Conservation (phyloP, 1,140 invertebrate genomes). For the Calephelis nemesis region DNA sequence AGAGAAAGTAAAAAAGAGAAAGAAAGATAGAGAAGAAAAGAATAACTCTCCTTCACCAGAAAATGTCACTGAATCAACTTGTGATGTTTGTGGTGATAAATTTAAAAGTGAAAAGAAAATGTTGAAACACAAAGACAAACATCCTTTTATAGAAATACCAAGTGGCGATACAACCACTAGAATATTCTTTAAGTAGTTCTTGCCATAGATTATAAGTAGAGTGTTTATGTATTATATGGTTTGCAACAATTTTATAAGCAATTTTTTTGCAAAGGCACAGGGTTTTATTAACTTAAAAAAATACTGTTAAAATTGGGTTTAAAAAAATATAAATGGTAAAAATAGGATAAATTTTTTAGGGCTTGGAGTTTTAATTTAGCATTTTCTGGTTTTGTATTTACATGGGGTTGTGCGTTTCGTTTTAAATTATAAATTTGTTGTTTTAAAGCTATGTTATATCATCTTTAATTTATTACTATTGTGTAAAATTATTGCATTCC, state of each 20-base stretch:
- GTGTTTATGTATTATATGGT: constrained; percentile 6
- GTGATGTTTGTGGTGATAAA: constrained; percentile 67
- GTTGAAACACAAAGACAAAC: constrained; percentile 64
- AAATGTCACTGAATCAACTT: constrained; percentile 30
- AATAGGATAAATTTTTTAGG: background rate
- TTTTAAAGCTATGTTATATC: no score
- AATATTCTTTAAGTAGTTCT: constrained; percentile 70
- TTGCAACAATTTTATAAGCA: background rate
- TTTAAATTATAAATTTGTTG: no score
- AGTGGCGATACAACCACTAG: constrained; percentile 68
- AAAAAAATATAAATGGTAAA: background rate
- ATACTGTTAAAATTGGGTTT: background rate
- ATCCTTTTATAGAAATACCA: constrained; percentile 70
- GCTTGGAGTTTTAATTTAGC: background rate
- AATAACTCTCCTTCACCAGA: constrained; percentile 31
- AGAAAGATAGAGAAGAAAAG: constrained; percentile 35
- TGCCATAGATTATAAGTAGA: constrained; percentile 29
- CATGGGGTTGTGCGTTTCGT: no score
- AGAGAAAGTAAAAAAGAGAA: constrained; percentile 35
- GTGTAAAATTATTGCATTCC: no score
- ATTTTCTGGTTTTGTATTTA: no score
- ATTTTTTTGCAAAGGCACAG: constrained; percentile 11
- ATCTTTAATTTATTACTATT: no score
- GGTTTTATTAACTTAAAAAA: background rate
- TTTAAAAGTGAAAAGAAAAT: constrained; percentile 54